Evolutionary conservation across 2,113 vertebrate species (phyloP), one percentile per base, ranked within the genome.

Genomic region (Gasterosteus nipponicus): DNA sequence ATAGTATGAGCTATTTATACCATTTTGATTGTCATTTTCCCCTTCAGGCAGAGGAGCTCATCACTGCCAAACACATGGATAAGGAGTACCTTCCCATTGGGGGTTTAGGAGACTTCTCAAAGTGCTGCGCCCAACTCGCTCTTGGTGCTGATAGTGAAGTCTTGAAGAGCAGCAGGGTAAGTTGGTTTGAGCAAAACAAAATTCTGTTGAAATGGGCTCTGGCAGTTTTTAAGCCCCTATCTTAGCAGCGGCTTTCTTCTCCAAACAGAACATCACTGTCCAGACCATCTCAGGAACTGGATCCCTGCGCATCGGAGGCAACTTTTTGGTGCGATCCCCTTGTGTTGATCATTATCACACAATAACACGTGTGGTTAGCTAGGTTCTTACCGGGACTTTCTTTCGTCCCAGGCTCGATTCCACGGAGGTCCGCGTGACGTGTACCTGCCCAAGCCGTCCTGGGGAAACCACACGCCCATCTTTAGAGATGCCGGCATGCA

Each of bases 391-490:
- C 19, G 14, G 1, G 2, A 62, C 3, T 42, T 69, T 62, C 57
- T 53, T 78, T 71, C 72, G 51, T 73, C 26, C 3, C 88, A 99
- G 98, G 94, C 97, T 91, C 95, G 97, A 7, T 99, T 99, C 91
- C 97, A 98, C 86, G 95, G 93, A 76, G 92, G 88, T 16, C 95
- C 95, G 64, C 92, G 74, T 47, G 96, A 98, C 10, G 95, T 99
- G 16, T 99, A 96, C 71, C 93, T 99, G 65, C 98, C 98, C 69
- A 99, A 98, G 87, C 98, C 98, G 0, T 96, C 96, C 72, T 99
- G 97, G 98, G 98, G 97, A 41, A 99, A 99, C 84, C 98, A 99
- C 93, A 99, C 98, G 0, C 97, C 98, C 60, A 97, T 99, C 92
- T 99, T 98, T 92, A 95, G 96, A 78, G 98, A 99, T 8, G 97